Percentiles rank a stretch among this genome's conserved stretches.
Conservation (phyloP, 2,797 vertebrate species). For the Antrozous pallidus region DNA sequence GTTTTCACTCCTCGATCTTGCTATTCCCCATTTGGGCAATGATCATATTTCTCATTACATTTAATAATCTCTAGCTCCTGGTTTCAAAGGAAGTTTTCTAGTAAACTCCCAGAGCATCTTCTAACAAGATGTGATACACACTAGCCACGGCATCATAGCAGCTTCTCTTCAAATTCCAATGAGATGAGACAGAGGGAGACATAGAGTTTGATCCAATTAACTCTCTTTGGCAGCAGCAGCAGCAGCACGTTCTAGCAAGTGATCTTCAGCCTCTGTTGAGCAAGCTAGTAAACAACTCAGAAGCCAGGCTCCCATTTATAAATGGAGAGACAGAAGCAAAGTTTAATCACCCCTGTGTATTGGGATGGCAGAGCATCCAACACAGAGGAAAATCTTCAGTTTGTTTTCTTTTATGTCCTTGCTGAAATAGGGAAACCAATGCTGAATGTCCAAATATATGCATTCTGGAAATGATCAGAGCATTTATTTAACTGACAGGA, state of each 20-base stretch:
- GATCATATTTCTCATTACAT: not conserved
- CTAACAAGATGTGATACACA: not conserved
- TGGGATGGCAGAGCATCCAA: not conserved
- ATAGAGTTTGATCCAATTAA: not conserved
- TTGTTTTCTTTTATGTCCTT: conserved; percentile 4
- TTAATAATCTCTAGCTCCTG: not conserved
- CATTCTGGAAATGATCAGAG: not conserved
- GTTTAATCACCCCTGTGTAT: not conserved
- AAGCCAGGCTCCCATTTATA: not conserved
- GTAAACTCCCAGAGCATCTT: not conserved
- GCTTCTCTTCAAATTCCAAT: not conserved
- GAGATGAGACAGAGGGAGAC: not conserved
- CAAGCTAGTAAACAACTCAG: not conserved
- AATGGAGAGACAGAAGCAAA: not conserved
- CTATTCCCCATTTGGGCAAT: not conserved
- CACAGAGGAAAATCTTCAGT: not conserved
- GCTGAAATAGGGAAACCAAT: not conserved
- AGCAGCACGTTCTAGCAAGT: not conserved
- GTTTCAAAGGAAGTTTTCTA: conserved; percentile 34
- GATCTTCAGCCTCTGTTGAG: not conserved
- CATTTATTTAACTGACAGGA: not conserved
- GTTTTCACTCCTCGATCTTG: not conserved
- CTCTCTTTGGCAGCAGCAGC: not conserved
- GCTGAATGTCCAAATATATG: not conserved
- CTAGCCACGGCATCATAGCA: not conserved